Percentiles rank a stretch among this genome's conserved stretches.
These are phyloP conservation scores for Caranx melampygus DNA, from an alignment of 2,113 vertebrate genomes.

Conservation along the genomic window DNA sequence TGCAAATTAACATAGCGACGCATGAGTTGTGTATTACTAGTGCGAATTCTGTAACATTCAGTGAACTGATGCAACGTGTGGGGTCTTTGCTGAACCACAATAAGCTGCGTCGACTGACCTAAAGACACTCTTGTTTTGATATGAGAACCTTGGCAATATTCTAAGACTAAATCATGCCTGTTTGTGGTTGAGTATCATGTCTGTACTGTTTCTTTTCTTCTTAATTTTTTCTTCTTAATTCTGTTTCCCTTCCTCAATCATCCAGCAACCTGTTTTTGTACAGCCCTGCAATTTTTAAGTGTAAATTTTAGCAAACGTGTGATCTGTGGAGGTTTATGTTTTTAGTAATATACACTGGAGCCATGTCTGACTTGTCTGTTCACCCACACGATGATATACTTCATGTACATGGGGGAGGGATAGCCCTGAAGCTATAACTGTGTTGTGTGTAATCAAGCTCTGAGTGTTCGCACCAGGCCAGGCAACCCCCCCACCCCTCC, in stretches of 20 bases:
- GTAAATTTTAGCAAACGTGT: slow-evolving; percentile 83
- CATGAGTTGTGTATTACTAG: slow-evolving; percentile 81
- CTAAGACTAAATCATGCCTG: slow-evolving; percentile 74
- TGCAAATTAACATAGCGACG: slow-evolving; percentile 75
- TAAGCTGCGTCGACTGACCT: slow-evolving; percentile 67
- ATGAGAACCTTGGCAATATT: slow-evolving; percentile 83
- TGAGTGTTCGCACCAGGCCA: slow-evolving; percentile 58
- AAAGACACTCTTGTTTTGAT: slow-evolving; percentile 79
- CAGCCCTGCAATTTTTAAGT: slow-evolving; percentile 79
- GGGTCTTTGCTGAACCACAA: slow-evolving; percentile 73
- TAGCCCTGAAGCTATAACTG: slow-evolving; percentile 54
- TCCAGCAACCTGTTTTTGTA: slow-evolving; percentile 77
- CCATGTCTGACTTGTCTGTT: slow-evolving; percentile 76
- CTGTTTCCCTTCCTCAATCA: slow-evolving; percentile 67
- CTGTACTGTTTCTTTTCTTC: slow-evolving; percentile 54
- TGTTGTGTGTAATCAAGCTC: slow-evolving; percentile 58
- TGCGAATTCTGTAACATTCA: slow-evolving; percentile 77
- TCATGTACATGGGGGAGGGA: slow-evolving; percentile 58
- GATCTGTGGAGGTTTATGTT: slow-evolving; percentile 82
- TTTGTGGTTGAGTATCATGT: slow-evolving; percentile 77
- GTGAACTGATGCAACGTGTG: slow-evolving; percentile 76
- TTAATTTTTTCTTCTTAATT: slow-evolving; percentile 51
- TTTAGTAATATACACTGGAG: slow-evolving; percentile 88
- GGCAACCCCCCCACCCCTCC: slow-evolving; percentile 39
- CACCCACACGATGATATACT: slow-evolving; percentile 65